phyloP scores from a whole-genome alignment of 1,140 invertebrate species.

The Apocrypta bakeri region DNA sequence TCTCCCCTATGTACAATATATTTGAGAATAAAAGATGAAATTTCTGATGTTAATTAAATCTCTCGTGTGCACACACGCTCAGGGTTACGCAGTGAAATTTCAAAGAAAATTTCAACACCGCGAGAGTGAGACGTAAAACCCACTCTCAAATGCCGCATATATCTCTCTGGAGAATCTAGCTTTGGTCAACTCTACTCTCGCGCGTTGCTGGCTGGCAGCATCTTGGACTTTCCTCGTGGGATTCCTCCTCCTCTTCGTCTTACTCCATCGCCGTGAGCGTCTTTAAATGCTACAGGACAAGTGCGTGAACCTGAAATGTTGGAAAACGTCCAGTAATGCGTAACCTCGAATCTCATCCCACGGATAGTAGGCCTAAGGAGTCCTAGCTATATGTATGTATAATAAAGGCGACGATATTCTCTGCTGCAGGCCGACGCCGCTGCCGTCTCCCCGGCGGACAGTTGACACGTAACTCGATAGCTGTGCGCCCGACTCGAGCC shows the following conservation, averaged over 20 bases:
- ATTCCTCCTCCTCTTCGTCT: neutral
- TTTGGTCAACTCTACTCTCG: neutral
- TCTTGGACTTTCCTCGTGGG: neutral
- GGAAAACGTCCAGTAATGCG: neutral
- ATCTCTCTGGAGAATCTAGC: neutral
- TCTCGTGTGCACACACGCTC: neutral
- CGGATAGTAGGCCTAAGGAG: neutral
- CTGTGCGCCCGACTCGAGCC: slow-evolving; percentile 19
- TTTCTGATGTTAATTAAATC: slow-evolving; percentile 19
- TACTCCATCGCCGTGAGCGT: no score
- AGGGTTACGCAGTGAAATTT: neutral
- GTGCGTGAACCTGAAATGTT: neutral
- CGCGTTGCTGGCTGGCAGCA: no score
- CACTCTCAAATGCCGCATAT: neutral
- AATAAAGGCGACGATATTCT: slow-evolving; percentile 20
- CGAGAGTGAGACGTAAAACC: slow-evolving; percentile 9
- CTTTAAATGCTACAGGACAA: neutral
- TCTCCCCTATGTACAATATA: neutral
- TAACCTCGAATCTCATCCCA: neutral
- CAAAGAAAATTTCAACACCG: neutral
- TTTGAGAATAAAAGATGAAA: neutral
- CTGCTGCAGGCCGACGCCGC: neutral
- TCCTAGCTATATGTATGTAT: neutral
- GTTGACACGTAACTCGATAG: slow-evolving; percentile 52
- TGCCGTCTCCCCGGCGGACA: slow-evolving; percentile 13